Percentiles rank a stretch among this genome's conserved stretches.
These are phyloP conservation scores for Ceratothoa steindachneri DNA, from an alignment of 2,888 invertebrate genomes.

Conservation along the genomic window DNA sequence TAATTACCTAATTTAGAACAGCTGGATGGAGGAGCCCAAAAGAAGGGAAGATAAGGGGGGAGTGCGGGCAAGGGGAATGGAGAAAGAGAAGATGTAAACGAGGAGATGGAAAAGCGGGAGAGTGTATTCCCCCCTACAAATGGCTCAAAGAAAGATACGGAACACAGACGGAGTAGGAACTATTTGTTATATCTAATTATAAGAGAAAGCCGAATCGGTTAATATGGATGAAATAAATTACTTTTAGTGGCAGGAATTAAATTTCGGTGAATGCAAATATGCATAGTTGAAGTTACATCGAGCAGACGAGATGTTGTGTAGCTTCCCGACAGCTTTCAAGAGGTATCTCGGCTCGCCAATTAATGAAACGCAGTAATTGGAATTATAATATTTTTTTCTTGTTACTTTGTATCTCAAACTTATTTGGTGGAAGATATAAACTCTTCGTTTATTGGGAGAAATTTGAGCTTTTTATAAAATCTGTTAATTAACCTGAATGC, in stretches of 20 bases:
- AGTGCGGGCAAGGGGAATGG: background rate
- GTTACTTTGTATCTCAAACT: no score
- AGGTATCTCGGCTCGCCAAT: background rate
- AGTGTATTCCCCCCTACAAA: no score
- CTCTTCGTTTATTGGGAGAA: no score
- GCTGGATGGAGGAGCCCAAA: background rate
- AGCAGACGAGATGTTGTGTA: no score
- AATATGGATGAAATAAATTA: background rate
- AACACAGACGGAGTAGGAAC: background rate
- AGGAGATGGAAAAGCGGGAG: background rate
- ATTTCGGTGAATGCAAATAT: background rate
- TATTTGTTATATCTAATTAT: background rate
- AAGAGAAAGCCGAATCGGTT: background rate
- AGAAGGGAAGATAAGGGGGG: background rate
- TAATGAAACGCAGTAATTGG: no score
- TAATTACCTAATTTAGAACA: slow-evolving; percentile 45
- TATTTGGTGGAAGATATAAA: no score
- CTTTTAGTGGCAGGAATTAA: background rate
- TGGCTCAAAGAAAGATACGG: background rate
- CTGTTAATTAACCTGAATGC: no score
- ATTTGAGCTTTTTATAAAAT: no score
- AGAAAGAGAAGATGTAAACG: background rate
- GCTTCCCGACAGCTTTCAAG: no score
- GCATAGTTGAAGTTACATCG: background rate
- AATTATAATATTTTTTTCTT: no score